A percentile compares a stretch with the other conserved stretches of the same genome.
These are phyloP conservation scores for Notechis scutatus DNA, from an alignment of 2,113 vertebrate species.

Conservation along the genomic window DNA sequence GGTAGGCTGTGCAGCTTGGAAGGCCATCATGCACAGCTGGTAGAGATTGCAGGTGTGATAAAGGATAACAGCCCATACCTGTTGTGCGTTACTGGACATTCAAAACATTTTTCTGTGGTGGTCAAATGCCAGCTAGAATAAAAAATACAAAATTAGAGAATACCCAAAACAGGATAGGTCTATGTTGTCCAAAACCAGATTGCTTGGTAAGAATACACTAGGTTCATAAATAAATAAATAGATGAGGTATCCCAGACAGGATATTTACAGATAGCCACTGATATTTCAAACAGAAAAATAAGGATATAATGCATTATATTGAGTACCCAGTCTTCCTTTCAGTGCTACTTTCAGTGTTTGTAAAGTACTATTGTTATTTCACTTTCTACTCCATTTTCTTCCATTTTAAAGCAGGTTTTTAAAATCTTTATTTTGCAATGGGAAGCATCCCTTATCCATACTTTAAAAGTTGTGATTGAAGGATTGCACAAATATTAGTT, in stretches of 20 bases:
- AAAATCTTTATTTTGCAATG: not conserved
- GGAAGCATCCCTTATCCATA: not conserved
- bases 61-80: not conserved
- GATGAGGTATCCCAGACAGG: not conserved
- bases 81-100: not conserved
- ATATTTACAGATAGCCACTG: not conserved
- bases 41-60: not conserved
- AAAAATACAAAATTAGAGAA: not conserved
- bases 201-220: not conserved
- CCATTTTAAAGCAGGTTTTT: not conserved
- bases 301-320: not conserved
- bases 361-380: not conserved
- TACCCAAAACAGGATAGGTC: not conserved
- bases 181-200: not conserved
- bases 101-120: not conserved
- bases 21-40: not conserved
- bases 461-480: not conserved
- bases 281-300: not conserved
- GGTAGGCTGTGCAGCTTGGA: not conserved
- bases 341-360: not conserved
- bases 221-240: conserved; percentile 13
- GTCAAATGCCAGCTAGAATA: not conserved
- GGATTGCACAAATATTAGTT: not conserved
- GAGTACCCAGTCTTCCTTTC: not conserved
- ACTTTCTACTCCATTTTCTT: not conserved